phyloP scores from a whole-genome alignment of 2,113 vertebrate genomes.

The Nanorana parkeri region DNA sequence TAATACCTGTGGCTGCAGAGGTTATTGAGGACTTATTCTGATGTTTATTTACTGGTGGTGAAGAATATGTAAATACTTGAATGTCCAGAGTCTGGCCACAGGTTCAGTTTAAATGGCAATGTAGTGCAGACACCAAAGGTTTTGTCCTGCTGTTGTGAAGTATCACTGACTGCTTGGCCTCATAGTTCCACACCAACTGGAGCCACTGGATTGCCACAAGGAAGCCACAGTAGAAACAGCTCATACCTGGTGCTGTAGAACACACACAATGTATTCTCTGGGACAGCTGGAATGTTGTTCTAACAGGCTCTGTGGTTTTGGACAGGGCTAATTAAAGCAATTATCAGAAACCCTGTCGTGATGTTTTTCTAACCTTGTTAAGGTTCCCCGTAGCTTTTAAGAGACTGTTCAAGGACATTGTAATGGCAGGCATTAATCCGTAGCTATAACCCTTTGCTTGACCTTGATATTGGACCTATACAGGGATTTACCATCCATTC shows the following conservation, averaged over 20 bases:
- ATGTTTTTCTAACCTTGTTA: conserved; percentile 46
- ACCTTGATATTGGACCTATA: conserved; percentile 26
- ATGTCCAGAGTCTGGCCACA: no score
- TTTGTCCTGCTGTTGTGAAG: no score
- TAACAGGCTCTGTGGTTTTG: not conserved
- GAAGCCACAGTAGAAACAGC: no score
- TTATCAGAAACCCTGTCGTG: conserved; percentile 21
- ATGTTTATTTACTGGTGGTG: no score
- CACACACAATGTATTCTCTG: conserved; percentile 8
- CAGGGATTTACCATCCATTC: not conserved
- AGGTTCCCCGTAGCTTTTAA: conserved; percentile 17
- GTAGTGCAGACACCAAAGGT: no score
- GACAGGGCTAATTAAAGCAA: conserved; percentile 10
- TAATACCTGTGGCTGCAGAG: no score
- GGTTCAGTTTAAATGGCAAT: no score
- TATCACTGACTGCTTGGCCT: not conserved
- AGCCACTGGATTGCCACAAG: not conserved
- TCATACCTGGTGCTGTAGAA: not conserved
- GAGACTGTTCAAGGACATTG: conserved; percentile 7
- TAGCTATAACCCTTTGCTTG: conserved; percentile 1
- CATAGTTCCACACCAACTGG: not conserved
- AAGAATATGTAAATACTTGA: no score
- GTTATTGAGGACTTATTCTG: no score
- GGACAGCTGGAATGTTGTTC: conserved; percentile 36
- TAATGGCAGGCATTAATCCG: conserved; percentile 22